phyloP scores from a whole-genome alignment of 1,140 invertebrate genomes.

The Stenopsyche tienmushanensis region DNA sequence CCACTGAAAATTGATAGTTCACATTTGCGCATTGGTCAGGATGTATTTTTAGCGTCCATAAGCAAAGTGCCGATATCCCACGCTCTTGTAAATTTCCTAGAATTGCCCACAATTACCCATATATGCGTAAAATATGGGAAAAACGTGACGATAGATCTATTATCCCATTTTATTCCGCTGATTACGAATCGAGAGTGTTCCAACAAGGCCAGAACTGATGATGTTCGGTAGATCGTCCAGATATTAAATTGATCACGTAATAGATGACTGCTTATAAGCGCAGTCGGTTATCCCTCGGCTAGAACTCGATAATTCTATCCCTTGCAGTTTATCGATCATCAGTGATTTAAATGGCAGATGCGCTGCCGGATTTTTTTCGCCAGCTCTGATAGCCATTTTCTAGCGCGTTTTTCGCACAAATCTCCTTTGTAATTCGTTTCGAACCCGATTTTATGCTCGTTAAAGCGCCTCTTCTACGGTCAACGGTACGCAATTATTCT shows the following conservation, averaged over 20 bases:
- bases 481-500: too few relatives aligned
- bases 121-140: neutral
- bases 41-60: neutral
- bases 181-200: neutral
- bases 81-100: neutral
- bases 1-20: neutral
- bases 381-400: too few relatives aligned
- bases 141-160: neutral
- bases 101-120: neutral
- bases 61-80: neutral
- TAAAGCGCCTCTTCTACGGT: too few relatives aligned
- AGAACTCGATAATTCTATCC: neutral
- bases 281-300: too few relatives aligned
- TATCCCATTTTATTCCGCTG: neutral
- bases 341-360: neutral
- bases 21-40: neutral
- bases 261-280: neutral
- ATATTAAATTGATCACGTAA: neutral
- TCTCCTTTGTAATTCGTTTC: too few relatives aligned
- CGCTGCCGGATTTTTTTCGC: too few relatives aligned
- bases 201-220: too few relatives aligned
- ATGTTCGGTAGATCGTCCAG: too few relatives aligned
- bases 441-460: too few relatives aligned
- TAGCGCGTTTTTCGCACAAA: too few relatives aligned
- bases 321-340: neutral